Conservation (phyloP, 1,140 invertebrate species). For the Drosophila ironensis region DNA sequence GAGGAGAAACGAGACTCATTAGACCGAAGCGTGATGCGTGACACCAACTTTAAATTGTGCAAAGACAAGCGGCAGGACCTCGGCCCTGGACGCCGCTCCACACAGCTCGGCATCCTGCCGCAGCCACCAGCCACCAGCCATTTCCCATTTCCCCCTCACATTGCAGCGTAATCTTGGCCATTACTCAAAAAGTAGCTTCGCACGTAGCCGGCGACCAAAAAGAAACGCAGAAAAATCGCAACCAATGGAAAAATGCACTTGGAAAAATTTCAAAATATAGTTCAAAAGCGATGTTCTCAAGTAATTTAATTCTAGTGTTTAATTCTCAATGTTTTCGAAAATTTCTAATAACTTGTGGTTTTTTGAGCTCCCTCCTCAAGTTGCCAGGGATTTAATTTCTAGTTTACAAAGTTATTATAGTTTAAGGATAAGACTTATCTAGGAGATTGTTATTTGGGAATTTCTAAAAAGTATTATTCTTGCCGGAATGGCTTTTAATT, state of each 20-base stretch:
- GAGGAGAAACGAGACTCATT: slow-evolving; percentile 66
- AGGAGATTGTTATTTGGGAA: too few species aligned
- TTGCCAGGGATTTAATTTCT: too few species aligned
- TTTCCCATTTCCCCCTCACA: slow-evolving; percentile 37
- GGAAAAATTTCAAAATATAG: too few species aligned
- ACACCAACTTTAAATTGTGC: slow-evolving; percentile 75
- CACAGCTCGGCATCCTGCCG: not conserved
- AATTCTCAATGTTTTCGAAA: too few species aligned
- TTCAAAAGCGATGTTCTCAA: not conserved
- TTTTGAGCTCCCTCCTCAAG: too few species aligned
- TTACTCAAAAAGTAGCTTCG: slow-evolving; percentile 74
- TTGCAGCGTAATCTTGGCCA: slow-evolving; percentile 73
- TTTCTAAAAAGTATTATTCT: too few species aligned
- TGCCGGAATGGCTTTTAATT: too few species aligned
- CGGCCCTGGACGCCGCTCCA: not conserved
- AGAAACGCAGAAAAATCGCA: slow-evolving; percentile 31
- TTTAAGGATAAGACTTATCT: not conserved
- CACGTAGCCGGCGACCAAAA: slow-evolving; percentile 53
- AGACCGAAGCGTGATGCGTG: slow-evolving; percentile 73
- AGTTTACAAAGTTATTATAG: not conserved
- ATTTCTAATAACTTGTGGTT: too few species aligned
- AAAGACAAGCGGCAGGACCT: slow-evolving; percentile 39
- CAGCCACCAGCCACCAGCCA: slow-evolving; percentile 7
- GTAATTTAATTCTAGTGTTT: too few species aligned
- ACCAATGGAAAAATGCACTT: slow-evolving; percentile 20